Conservation (phyloP, 2,797 vertebrate species). For the Pangasius sanitwongsei region DNA sequence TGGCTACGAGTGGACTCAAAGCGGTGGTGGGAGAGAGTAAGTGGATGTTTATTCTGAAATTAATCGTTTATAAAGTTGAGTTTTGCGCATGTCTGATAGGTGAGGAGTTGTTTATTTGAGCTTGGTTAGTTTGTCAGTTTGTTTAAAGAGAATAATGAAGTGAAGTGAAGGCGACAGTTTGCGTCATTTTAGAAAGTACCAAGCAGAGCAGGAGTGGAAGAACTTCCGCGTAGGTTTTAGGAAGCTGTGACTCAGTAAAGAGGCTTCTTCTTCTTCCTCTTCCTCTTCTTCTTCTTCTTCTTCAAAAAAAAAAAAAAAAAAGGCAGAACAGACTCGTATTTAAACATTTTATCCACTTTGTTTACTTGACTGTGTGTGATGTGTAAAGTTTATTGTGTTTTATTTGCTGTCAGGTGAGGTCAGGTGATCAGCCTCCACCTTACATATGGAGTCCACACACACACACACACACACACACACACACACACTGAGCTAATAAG, state of each 20-base stretch:
- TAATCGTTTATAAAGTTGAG: neutral
- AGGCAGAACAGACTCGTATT: neutral
- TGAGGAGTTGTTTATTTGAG: neutral
- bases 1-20: conserved; percentile 81
- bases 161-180: conserved; percentile 9
- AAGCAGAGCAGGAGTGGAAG: neutral
- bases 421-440: conserved; percentile 16
- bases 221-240: conserved; percentile 54
- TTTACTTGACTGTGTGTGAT: too few species aligned
- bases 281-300: neutral
- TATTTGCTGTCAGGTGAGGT: conserved; percentile 36
- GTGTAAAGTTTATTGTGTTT: neutral
- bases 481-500: neutral
- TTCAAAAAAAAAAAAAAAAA: neutral
- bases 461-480: neutral
- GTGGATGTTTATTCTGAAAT: conserved; percentile 50
- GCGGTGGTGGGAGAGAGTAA: conserved; percentile 81
- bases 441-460: neutral
- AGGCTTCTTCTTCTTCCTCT: neutral
- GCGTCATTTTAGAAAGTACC: conserved; percentile 32
- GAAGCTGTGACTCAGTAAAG: neutral
- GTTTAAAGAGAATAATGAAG: neutral
- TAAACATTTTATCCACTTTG: neutral
- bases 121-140: too few species aligned
- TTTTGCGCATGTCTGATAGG: neutral